Percentiles rank a stretch among this genome's conserved stretches.
These are phyloP conservation scores for Chloromyia formosa DNA, from an alignment of 2,888 invertebrate species.

Conservation along the genomic window DNA sequence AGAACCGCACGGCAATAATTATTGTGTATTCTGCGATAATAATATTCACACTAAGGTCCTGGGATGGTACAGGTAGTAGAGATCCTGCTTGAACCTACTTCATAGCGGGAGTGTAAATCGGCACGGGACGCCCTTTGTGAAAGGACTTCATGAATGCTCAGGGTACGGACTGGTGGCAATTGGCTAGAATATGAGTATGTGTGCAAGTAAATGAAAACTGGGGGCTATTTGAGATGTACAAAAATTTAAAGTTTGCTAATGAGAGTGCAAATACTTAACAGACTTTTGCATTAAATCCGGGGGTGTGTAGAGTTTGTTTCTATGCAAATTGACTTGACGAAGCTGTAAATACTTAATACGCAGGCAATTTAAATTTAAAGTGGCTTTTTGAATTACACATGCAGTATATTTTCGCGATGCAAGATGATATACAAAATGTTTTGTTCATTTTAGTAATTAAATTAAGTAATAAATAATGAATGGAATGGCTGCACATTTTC, in stretches of 20 bases:
- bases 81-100: no score
- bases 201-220: constrained; percentile 6
- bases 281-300: not conserved
- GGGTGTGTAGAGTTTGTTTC: no score
- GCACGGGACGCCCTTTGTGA: not conserved
- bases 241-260: constrained; percentile 16
- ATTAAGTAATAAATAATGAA: no score
- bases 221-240: constrained; percentile 9
- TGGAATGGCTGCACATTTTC: no score
- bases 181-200: not conserved
- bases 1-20: constrained; percentile 40
- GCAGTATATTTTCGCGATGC: no score
- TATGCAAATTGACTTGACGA: no score
- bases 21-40: constrained; percentile 31
- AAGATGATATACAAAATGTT: no score
- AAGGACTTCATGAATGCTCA: not conserved
- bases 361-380: no score
- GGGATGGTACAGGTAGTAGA: not conserved
- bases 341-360: no score
- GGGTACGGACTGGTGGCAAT: not conserved
- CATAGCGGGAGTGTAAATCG: no score
- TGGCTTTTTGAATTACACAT: no score
- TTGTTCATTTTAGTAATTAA: no score
- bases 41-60: constrained; percentile 2
- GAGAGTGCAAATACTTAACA: constrained; percentile 28